Evolutionary conservation across 2,888 invertebrate genomes (phyloP), one percentile per base, ranked within the genome.

Genomic region (Sclerodermus sp.): DNA sequence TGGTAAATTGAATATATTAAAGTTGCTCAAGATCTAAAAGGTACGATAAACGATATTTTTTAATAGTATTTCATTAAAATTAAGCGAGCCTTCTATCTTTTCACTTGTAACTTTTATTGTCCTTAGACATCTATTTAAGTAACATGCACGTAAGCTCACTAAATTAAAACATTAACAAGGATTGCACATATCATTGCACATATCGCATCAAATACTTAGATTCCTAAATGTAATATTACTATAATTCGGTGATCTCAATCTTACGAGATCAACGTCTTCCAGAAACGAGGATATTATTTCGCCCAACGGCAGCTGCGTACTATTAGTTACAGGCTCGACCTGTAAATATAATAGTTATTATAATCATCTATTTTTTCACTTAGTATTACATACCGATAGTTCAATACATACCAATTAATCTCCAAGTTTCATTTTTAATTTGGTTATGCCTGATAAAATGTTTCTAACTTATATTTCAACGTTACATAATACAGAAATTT

Each of bases 261-360:
- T 14, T 32, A 23, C n/a, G 14, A 32, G 42, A 54, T 57, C 58
- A 55, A 51, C 48, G 72, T 74, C 74, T 74, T 74, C 73, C 74
- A 70, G 68, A 68, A 68, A 70, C 57, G 64, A 70, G 55, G 72
- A 73, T 73, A 71, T 71, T 72, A 71, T 57, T 42, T 62, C 59
- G 63, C 64, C 63, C 57, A n/a, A n/a, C 44, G 57, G 62, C 60
- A 62, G 67, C 65, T 67, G 15, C 30, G 23, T 39, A 39, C 13
- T 32, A 18, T 23, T 23, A 3, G 8, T 23, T 5, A 23, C 8
- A 8, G 23, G 23, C 23, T 23, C 8, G n/a, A 23, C 23, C 8
- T 23, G 23, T 23, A 23, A 23, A 23, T 23, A 23, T 23, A 23
- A 23, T 23, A 5, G 3, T 23, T 5, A 5, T 3, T 23, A 23